Conservation (phyloP, 1,140 invertebrate genomes). For the Ctenoplectra terminalis region DNA sequence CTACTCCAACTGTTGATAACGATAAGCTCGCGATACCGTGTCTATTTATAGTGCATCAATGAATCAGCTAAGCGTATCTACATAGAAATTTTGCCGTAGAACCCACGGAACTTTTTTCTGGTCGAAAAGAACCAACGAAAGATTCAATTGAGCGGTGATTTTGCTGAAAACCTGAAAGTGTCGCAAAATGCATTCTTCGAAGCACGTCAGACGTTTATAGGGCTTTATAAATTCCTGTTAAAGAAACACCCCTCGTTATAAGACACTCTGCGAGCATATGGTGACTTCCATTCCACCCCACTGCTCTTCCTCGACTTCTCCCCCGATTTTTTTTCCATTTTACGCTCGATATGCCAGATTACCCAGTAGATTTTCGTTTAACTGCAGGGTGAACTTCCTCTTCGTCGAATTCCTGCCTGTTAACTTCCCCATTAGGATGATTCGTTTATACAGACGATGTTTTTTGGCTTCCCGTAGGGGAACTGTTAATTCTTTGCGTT, state of each 20-base stretch:
- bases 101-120: neutral
- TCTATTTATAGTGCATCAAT: slow-evolving; percentile 58
- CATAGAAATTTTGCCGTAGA: slow-evolving; percentile 11
- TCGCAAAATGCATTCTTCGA: slow-evolving; percentile 19
- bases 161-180: slow-evolving; percentile 5
- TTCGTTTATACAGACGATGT: slow-evolving; percentile 42
- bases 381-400: slow-evolving; percentile 22
- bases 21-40: slow-evolving; percentile 57
- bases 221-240: slow-evolving; percentile 55
- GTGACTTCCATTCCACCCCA: slow-evolving; percentile 28
- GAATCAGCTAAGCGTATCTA: neutral
- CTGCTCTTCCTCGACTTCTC: neutral
- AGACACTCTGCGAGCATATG: slow-evolving; percentile 54
- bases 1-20: slow-evolving; percentile 49
- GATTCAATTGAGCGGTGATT: neutral
- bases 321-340: slow-evolving; percentile 22
- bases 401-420: slow-evolving; percentile 57
- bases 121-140: neutral
- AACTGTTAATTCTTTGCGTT: neutral
- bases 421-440: slow-evolving; percentile 53
- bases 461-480: slow-evolving; percentile 14
- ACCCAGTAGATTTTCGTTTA: slow-evolving; percentile 45
- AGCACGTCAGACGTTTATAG: slow-evolving; percentile 25
- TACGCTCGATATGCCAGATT: slow-evolving; percentile 59
- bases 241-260: slow-evolving; percentile 45